Evolutionary conservation across 2,797 vertebrate genomes (phyloP), one percentile per base, ranked within the genome.

Genomic region (Acropternis orthonyx): DNA sequence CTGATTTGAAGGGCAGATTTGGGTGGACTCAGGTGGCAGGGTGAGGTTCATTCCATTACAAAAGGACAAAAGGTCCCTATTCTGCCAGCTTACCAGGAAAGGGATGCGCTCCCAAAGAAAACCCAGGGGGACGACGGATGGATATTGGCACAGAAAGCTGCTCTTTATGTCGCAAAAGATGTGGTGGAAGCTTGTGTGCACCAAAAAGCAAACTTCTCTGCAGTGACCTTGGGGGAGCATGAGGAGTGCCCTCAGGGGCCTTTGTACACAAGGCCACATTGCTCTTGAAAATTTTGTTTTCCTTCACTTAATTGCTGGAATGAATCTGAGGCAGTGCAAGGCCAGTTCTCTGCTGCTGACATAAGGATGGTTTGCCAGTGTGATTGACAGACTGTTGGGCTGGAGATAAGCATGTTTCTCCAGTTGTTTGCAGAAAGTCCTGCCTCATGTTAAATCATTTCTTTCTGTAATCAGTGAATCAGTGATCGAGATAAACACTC

Each of bases 401-500:
- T 77, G 77, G 67, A 88, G 89, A 90, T 28, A 88, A 95, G 71
- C 32, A 9, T 5, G 39, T 28, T 89, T 83, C 71, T 94, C 54
- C 78, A 89, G 83, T 67, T 88, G 59, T 87, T 87, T 96, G 85
- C 76, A 88, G n/a, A 75, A 72, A 63, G 41, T 88, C 88, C 59
- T 95, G 87, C 44, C 34, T 84, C 43, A 1, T 36, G 75, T 77
- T 62, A 37, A 77, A 79, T 85, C 18, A 68, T 87, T 94, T 90
- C 44, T 69, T 62, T 83, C 66, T 49, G 20, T 73, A 88, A 95
- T 94, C 96, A 95, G 81, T 39, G 85, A 92, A 78, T 91, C 91
- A 63, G 41, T 78, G 84, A 96, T 77, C 30, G 85, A 94, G 95
- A 93, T 71, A 82, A 97, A 86, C 73, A 82, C 49, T 96, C 3